These are phyloP conservation scores for Holcopasites calliopsidis DNA, from an alignment of 1,140 invertebrate species.

Conservation along the genomic window DNA sequence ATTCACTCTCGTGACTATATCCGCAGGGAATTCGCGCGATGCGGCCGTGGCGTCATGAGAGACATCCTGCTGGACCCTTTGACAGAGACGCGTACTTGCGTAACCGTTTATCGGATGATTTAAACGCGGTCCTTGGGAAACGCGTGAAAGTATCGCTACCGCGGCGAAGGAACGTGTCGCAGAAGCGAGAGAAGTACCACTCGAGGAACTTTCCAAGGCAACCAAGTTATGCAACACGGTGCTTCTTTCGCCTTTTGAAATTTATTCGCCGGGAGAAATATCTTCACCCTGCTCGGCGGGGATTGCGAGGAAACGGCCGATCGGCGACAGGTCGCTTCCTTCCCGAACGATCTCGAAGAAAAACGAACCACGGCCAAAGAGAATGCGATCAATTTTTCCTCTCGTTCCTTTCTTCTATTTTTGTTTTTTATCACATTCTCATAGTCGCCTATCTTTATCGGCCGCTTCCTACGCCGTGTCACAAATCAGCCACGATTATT, in stretches of 20 bases:
- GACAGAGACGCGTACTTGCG: constrained; percentile 1
- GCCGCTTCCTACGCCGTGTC: constrained; percentile 42
- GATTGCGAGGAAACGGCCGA: background rate
- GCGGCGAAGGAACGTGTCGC: background rate
- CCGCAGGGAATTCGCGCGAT: constrained; percentile 9
- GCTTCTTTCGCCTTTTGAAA: background rate
- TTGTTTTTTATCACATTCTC: constrained; percentile 41
- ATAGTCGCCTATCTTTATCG: constrained; percentile 54
- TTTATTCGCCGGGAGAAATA: constrained; percentile 8
- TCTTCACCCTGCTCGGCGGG: constrained; percentile 2
- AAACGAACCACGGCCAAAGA: background rate
- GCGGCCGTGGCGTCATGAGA: background rate
- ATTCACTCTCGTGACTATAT: constrained; percentile 26
- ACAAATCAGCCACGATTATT: constrained; percentile 59
- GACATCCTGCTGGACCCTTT: background rate
- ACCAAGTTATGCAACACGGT: constrained; percentile 17
- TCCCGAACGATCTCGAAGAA: background rate
- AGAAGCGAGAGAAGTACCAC: background rate
- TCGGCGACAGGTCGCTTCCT: background rate
- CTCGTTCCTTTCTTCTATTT: background rate
- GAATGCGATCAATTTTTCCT: constrained; percentile 33
- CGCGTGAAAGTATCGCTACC: constrained; percentile 16
- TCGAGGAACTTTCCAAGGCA: constrained; percentile 15
- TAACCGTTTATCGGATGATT: constrained; percentile 37
- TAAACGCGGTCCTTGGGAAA: constrained; percentile 29